These are phyloP conservation scores for Platysteira castanea DNA, from an alignment of 2,113 vertebrate genomes.

Conservation along the genomic window DNA sequence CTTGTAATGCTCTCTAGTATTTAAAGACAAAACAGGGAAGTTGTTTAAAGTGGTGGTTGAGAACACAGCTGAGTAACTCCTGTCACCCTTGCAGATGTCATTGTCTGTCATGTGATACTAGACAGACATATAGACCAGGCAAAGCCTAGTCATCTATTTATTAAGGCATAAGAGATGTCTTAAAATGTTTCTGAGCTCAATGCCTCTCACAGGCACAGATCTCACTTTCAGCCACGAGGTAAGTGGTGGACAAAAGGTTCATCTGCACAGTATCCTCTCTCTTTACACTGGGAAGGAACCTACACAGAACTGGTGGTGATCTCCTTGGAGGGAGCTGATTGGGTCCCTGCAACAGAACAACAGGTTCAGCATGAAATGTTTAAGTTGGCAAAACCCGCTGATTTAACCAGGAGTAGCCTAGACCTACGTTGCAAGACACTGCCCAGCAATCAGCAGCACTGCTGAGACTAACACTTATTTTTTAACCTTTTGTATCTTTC, in stretches of 20 bases:
- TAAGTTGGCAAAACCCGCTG: background rate
- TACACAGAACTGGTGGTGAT: background rate
- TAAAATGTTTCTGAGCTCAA: background rate
- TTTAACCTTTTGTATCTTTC: background rate
- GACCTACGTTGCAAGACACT: background rate
- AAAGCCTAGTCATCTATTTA: accelerated
- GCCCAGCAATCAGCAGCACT: background rate
- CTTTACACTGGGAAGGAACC: background rate
- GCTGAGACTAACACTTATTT: background rate
- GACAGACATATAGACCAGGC: accelerated
- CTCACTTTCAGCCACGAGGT: background rate
- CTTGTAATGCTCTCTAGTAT: background rate
- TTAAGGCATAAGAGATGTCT: background rate
- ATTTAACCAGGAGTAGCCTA: background rate
- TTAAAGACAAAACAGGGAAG: background rate
- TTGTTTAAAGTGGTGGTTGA: background rate
- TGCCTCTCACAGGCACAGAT: background rate
- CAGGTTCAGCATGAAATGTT: background rate
- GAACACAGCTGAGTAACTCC: background rate
- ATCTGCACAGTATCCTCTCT: background rate
- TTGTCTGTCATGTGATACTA: background rate
- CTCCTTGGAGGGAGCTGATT: background rate
- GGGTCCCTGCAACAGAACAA: background rate
- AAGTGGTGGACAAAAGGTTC: background rate
- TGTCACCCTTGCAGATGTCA: background rate